Evolutionary conservation across 2,113 vertebrate species (phyloP).

Genomic region (Menura novaehollandiae): DNA sequence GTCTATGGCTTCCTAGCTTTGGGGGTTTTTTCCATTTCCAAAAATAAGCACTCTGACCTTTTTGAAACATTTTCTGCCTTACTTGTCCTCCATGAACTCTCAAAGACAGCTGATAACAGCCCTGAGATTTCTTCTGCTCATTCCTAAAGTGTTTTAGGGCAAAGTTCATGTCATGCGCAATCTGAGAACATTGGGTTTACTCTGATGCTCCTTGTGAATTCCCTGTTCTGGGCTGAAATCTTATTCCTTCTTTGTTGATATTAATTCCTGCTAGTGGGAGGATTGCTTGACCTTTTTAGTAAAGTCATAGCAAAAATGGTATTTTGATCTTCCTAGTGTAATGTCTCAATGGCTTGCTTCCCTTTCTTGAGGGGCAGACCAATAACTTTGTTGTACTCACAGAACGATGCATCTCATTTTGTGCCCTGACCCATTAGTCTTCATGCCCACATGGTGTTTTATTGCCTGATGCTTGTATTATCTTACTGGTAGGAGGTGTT

Average conservation of each 20-base stretch:
- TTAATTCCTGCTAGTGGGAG: not conserved
- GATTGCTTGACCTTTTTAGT: not conserved
- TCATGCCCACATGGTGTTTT: not conserved
- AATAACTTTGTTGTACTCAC: not conserved
- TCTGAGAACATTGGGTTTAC: not conserved
- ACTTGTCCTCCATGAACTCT: not conserved
- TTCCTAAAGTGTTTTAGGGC: constrained; percentile 18
- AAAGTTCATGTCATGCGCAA: not conserved
- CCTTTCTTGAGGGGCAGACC: not conserved
- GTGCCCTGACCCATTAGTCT: not conserved
- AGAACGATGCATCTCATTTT: not conserved
- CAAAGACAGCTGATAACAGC: not conserved
- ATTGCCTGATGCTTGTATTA: not conserved
- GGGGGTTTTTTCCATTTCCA: not conserved
- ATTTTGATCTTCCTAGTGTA: not conserved
- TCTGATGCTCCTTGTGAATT: not conserved
- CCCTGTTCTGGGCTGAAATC: not conserved
- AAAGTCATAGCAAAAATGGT: not conserved
- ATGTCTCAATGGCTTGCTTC: not conserved
- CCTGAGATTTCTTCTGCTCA: not conserved
- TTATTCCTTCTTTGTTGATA: not conserved
- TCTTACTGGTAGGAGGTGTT: not conserved
- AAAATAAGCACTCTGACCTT: not conserved
- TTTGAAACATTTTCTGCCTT: not conserved
- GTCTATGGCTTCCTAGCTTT: not conserved